Percentiles rank a stretch among this genome's conserved stretches.
phyloP scores from a whole-genome alignment of 2,888 invertebrate species.

The Dromius quadrimaculatus region DNA sequence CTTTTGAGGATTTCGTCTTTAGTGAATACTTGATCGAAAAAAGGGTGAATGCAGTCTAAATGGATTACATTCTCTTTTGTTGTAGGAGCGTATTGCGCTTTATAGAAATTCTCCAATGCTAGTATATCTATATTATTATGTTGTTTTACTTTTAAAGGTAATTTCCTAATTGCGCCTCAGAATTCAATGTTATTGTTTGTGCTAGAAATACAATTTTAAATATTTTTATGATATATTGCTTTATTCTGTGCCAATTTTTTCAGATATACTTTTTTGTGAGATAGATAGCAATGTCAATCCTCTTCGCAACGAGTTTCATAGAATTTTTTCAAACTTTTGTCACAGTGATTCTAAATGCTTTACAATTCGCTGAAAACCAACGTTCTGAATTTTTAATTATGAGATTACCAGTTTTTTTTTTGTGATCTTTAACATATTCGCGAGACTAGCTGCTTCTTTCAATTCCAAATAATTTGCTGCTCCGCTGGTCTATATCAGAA shows the following conservation, averaged over 20 bases:
- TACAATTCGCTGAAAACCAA: not conserved
- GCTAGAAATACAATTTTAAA: not conserved
- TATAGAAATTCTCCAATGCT: not conserved
- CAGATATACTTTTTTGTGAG: not conserved
- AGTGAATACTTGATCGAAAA: not conserved
- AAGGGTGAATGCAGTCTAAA: not conserved
- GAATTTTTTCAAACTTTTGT: not conserved
- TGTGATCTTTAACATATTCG: not conserved
- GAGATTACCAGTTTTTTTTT: no score
- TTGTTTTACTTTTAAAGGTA: not conserved
- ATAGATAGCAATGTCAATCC: not conserved
- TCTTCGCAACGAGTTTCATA: not conserved
- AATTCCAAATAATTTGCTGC: not conserved
- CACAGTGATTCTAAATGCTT: not conserved
- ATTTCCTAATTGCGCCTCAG: not conserved
- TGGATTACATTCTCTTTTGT: not conserved
- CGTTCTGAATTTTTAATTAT: not conserved
- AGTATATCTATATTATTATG: not conserved
- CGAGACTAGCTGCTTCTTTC: not conserved
- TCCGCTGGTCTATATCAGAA: not conserved
- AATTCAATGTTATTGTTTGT: not conserved
- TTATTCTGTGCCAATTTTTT: not conserved
- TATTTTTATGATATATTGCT: not conserved
- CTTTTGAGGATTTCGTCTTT: not conserved
- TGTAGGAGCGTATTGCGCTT: not conserved